Conservation (phyloP, 2,797 vertebrate genomes). For the Selene dorsalis region DNA sequence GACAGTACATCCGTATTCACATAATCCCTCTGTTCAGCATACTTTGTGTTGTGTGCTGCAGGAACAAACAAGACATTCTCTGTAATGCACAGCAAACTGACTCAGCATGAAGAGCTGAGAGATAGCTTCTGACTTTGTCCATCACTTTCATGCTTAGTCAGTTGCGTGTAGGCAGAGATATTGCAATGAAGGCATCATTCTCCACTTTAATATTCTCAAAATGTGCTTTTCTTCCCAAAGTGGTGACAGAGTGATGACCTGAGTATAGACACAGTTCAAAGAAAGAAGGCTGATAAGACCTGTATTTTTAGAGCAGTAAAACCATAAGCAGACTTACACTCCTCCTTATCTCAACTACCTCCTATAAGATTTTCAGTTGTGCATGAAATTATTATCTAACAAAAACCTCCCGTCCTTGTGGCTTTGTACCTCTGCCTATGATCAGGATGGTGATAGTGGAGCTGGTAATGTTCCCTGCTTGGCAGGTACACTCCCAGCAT, state of each 20-base stretch:
- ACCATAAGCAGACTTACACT: not conserved
- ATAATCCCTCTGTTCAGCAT: not conserved
- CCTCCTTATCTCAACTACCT: constrained; percentile 25
- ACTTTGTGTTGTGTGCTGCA: constrained; percentile 5
- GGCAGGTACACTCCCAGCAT: constrained; percentile 39
- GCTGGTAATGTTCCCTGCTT: constrained; percentile 27
- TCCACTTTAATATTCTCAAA: constrained; percentile 5
- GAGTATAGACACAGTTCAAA: not conserved
- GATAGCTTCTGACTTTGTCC: constrained; percentile 19
- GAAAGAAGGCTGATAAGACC: constrained; percentile 18
- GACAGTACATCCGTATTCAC: not conserved
- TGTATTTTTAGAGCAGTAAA: constrained; percentile 22
- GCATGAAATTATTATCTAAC: constrained; percentile 14
- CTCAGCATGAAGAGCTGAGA: constrained; percentile 14
- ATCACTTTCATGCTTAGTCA: constrained; percentile 14
- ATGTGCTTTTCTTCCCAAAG: not conserved
- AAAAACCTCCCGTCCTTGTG: constrained; percentile 1
- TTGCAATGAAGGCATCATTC: not conserved
- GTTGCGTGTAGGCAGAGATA: not conserved
- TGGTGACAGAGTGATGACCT: constrained; percentile 3
- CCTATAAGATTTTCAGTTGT: not conserved
- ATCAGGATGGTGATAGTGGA: constrained; percentile 18
- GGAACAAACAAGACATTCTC: not conserved
- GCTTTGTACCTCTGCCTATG: constrained; percentile 31
- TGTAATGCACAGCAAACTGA: constrained; percentile 5